Conservation (phyloP, 2,113 vertebrate genomes). For the Alexandromys fortis region DNA sequence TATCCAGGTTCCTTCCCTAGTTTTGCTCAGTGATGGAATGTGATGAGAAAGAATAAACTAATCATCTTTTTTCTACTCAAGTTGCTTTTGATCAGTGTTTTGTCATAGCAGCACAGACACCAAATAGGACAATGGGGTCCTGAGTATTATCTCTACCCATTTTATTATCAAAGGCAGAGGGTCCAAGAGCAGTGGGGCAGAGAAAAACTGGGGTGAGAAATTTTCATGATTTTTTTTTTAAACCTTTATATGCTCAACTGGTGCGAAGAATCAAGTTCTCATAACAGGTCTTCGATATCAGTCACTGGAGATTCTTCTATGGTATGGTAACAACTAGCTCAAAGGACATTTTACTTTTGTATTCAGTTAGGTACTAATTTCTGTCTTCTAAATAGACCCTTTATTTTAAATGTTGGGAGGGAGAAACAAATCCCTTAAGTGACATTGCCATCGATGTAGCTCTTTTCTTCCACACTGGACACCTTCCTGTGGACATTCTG, state of each 20-base stretch:
- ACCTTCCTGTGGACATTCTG: too few relatives aligned
- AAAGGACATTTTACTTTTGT: not conserved
- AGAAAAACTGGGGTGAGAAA: not conserved
- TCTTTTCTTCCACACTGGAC: not conserved
- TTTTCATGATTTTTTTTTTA: not conserved
- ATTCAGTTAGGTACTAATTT: not conserved
- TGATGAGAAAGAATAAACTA: not conserved
- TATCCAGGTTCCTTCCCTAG: not conserved
- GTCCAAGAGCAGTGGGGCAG: not conserved
- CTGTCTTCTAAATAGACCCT: not conserved
- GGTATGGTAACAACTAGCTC: not conserved
- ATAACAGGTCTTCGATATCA: not conserved
- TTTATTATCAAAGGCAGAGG: not conserved
- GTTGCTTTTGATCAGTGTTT: not conserved
- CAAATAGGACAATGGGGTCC: not conserved
- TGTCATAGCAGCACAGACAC: not conserved
- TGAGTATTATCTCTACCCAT: not conserved
- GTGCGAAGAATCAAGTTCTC: not conserved
- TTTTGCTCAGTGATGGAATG: not conserved
- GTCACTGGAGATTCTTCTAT: not conserved
- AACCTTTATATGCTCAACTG: not conserved
- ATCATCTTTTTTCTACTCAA: not conserved
- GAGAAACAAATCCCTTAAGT: not conserved
- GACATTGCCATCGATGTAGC: not conserved
- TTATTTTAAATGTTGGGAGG: not conserved